A percentile compares a stretch with the other conserved stretches of the same genome.
Conservation (phyloP, 1,140 invertebrate species). For the Cherax destructor region DNA sequence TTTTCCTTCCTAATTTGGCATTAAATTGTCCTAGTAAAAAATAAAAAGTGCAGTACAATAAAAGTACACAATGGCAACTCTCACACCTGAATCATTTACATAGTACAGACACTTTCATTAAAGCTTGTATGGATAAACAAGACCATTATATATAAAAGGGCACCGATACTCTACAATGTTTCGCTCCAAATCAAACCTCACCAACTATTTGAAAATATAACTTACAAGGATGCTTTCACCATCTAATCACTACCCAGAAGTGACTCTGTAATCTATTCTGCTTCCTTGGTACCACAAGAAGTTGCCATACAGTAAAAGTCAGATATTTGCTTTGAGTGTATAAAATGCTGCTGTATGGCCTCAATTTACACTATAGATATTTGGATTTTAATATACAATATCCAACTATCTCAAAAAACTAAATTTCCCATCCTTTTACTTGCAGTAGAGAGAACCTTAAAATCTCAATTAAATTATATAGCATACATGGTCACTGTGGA, state of each 20-base stretch:
- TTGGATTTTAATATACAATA: background rate
- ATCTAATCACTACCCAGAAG: background rate
- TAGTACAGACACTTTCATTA: background rate
- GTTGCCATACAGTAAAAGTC: background rate
- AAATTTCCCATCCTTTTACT: background rate
- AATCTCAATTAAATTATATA: background rate
- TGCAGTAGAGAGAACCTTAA: background rate
- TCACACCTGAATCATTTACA: conserved; percentile 12
- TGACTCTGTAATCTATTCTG: background rate
- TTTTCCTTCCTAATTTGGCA: conserved; percentile 7
- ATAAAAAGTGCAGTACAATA: background rate
- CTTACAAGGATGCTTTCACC: background rate
- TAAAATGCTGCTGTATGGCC: background rate
- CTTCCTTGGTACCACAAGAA: background rate
- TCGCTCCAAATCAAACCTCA: background rate
- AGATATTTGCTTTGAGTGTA: background rate
- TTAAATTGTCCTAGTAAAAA: background rate
- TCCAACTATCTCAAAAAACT: background rate
- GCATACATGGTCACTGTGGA: background rate
- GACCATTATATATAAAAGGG: background rate
- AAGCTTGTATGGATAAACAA: conserved; percentile 6
- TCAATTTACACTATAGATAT: background rate
- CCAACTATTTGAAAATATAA: background rate
- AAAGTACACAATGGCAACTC: conserved; percentile 13
- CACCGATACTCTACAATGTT: background rate